These are phyloP conservation scores for Lates japonicus DNA, from an alignment of 2,797 vertebrate genomes.

Conservation along the genomic window DNA sequence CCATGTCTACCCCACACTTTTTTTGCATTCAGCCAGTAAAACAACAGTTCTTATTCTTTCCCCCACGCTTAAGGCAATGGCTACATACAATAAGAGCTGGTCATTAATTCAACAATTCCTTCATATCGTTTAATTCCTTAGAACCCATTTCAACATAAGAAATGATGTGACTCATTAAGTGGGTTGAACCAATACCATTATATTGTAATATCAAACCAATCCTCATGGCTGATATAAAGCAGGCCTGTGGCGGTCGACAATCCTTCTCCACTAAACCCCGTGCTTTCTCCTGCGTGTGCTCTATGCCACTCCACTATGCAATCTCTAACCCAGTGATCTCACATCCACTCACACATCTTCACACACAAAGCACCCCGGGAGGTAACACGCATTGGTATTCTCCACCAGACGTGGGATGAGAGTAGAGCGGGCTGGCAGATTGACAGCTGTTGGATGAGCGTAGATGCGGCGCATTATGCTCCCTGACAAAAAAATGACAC, in stretches of 20 bases:
- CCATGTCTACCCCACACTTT: not conserved
- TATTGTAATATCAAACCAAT: conserved; percentile 52
- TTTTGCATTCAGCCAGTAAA: conserved; percentile 7
- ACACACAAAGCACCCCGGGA: conserved; percentile 32
- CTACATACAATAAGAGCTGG: conserved; percentile 42
- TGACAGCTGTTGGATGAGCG: conserved; percentile 59
- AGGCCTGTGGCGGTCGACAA: conserved; percentile 19
- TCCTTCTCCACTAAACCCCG: conserved; percentile 7
- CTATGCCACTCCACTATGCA: not conserved
- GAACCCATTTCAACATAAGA: conserved; percentile 52
- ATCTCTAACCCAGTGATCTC: conserved; percentile 35
- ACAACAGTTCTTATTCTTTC: conserved; percentile 21
- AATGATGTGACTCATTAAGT: conserved; percentile 62
- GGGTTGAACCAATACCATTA: conserved; percentile 58
- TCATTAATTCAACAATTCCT: conserved; percentile 57
- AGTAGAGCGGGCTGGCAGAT: conserved; percentile 47
- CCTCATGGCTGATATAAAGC: conserved; percentile 41
- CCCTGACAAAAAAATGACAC: conserved; percentile 30
- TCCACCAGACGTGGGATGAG: conserved; percentile 35
- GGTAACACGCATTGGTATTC: conserved; percentile 30
- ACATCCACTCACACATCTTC: not conserved
- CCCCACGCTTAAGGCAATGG: conserved; percentile 28
- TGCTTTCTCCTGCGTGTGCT: conserved; percentile 13
- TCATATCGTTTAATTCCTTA: conserved; percentile 47
- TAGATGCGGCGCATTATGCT: conserved; percentile 36